A percentile compares a stretch with the other conserved stretches of the same genome.
Evolutionary conservation across 2,888 invertebrate genomes (phyloP).

Genomic region (Euplexia lucipara): DNA sequence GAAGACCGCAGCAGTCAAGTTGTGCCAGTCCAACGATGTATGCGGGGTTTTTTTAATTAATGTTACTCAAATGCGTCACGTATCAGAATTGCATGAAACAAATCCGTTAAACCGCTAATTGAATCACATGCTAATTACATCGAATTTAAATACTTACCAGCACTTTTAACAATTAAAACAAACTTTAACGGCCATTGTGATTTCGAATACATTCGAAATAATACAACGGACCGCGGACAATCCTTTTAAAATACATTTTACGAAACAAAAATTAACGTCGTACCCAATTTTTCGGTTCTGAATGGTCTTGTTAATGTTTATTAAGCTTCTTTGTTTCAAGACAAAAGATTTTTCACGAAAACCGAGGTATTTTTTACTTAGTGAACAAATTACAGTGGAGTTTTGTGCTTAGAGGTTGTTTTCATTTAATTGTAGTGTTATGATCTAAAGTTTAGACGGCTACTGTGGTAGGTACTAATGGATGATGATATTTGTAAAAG

Average conservation of each 20-base stretch:
- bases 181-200: conserved; percentile 17
- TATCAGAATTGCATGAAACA: background rate
- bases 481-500: conserved; percentile 9
- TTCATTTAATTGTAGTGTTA: conserved; percentile 28
- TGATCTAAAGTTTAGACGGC: conserved; percentile 7
- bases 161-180: background rate
- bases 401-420: conserved; percentile 19
- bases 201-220: conserved; percentile 19
- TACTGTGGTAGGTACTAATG: conserved; percentile 16
- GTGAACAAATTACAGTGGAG: conserved; percentile 36
- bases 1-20: too few species aligned
- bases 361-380: conserved; percentile 55
- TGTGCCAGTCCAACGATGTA: too few species aligned
- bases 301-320: conserved; percentile 68
- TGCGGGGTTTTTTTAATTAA: too few species aligned
- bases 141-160: background rate
- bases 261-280: conserved; percentile 52
- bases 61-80: too few species aligned
- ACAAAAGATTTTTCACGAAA: conserved; percentile 61
- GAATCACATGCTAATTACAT: conserved; percentile 6
- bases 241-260: conserved; percentile 34
- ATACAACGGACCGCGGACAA: conserved; percentile 1
- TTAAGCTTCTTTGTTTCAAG: conserved; percentile 64
- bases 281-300: conserved; percentile 48
- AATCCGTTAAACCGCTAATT: background rate